Conservation (phyloP, 1,140 invertebrate species). For the Dinothrombium tinctorium region DNA sequence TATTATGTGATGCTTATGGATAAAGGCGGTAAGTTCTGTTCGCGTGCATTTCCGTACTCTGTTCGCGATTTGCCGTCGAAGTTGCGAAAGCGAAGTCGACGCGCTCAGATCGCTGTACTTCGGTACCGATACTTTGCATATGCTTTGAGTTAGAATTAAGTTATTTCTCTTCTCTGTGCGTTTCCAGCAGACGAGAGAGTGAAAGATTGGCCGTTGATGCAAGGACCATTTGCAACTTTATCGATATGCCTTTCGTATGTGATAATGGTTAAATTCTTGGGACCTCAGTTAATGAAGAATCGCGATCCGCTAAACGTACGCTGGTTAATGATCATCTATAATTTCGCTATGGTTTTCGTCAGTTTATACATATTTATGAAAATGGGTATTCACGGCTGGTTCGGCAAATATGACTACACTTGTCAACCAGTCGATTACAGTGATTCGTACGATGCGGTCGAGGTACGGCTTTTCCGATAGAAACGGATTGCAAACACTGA, state of each 20-base stretch:
- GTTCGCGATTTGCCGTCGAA: no score
- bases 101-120: no score
- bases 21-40: no score
- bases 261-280: slow-evolving; percentile 50
- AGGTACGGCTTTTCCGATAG: no score
- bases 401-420: not conserved
- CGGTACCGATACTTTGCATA: no score
- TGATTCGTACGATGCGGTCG: not conserved
- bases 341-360: slow-evolving; percentile 21
- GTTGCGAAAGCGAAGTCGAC: no score
- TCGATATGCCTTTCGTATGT: slow-evolving; percentile 44
- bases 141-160: no score
- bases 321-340: slow-evolving; percentile 49
- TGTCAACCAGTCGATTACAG: slow-evolving; percentile 4
- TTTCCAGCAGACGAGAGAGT: slow-evolving; percentile 31
- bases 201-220: slow-evolving; percentile 70
- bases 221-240: slow-evolving; percentile 62
- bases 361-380: slow-evolving; percentile 12
- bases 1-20: no score
- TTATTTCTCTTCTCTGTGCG: no score
- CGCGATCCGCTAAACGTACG: slow-evolving; percentile 53
- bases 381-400: not conserved
- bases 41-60: no score
- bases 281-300: slow-evolving; percentile 58
- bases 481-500: no score